These are phyloP conservation scores for Lysiphlebus fabarum DNA, from an alignment of 1,140 invertebrate genomes.

Conservation along the genomic window DNA sequence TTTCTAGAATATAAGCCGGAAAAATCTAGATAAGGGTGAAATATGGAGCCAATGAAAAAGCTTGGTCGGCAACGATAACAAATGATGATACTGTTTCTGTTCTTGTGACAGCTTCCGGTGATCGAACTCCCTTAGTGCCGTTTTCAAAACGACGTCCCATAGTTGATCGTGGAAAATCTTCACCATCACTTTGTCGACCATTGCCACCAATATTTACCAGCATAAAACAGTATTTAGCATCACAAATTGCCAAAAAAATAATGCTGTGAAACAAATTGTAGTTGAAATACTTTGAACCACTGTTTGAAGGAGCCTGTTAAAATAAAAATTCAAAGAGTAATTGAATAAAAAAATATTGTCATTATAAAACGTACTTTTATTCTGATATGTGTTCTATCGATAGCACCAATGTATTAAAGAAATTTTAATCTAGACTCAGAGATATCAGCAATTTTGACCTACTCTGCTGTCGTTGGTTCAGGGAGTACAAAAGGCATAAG, in stretches of 20 bases:
- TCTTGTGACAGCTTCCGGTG: background rate
- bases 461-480: background rate
- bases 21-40: conserved; percentile 38
- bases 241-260: conserved; percentile 39
- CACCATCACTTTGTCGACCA: conserved; percentile 34
- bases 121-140: conserved; percentile 18
- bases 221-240: conserved; percentile 30
- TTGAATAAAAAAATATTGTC: background rate
- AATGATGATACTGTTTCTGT: conserved; percentile 16
- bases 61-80: conserved; percentile 50
- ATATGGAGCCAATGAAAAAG: conserved; percentile 44
- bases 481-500: background rate
- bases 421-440: conserved; percentile 15
- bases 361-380: conserved; percentile 19
- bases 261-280: conserved; percentile 42
- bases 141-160: conserved; percentile 5
- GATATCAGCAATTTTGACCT: background rate
- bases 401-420: conserved; percentile 44
- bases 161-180: conserved; percentile 13
- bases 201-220: conserved; percentile 37
- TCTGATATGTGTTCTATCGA: conserved; percentile 49
- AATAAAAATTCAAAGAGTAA: background rate
- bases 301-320: conserved; percentile 16
- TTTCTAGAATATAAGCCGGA: conserved; percentile 25
- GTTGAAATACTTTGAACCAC: conserved; percentile 38